Conservation (phyloP, 2,888 invertebrate species). For the Myopa testacea region DNA sequence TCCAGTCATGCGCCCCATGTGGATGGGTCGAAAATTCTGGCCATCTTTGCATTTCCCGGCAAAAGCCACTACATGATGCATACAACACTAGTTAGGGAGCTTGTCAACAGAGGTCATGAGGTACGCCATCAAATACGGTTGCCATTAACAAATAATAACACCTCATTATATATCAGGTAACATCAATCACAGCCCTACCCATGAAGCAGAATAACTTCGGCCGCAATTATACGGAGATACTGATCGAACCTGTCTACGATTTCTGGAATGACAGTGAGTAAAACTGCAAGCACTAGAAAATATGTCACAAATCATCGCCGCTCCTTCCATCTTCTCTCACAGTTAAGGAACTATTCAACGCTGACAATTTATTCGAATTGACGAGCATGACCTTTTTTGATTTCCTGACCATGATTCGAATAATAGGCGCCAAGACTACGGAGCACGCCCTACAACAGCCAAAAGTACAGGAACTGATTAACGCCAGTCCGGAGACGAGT, state of each 20-base stretch:
- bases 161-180: constrained; percentile 46
- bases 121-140: constrained; percentile 49
- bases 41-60: constrained; percentile 67
- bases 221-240: constrained; percentile 63
- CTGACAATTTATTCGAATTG: constrained; percentile 61
- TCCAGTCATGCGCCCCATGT: constrained; percentile 20
- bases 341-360: constrained; percentile 60
- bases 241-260: constrained; percentile 64
- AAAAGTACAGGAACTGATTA: constrained; percentile 61
- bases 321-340: constrained; percentile 13
- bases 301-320: background rate
- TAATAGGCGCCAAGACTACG: constrained; percentile 60
- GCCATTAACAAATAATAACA: background rate
- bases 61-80: constrained; percentile 70
- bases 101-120: constrained; percentile 69
- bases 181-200: constrained; percentile 59
- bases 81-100: constrained; percentile 66
- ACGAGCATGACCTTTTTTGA: constrained; percentile 55
- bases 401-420: constrained; percentile 60
- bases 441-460: constrained; percentile 62
- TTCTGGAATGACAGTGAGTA: constrained; percentile 60
- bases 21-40: constrained; percentile 66
- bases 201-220: constrained; percentile 56
- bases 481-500: constrained; percentile 52
- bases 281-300: background rate